Conservation (phyloP, 1,140 invertebrate species). For the Bradysia coprophila region DNA sequence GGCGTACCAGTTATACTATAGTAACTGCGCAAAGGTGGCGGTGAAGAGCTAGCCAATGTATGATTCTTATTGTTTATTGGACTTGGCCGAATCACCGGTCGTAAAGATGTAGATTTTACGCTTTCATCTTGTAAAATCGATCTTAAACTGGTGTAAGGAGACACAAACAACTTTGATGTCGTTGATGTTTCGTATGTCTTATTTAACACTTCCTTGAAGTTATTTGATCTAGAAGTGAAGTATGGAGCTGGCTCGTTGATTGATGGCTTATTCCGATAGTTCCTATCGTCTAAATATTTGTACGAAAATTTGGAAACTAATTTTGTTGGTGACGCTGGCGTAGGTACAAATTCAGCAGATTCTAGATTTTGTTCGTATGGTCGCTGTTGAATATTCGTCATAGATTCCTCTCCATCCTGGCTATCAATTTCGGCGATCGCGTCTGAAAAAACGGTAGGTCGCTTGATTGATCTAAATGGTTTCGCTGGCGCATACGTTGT, state of each 20-base stretch:
- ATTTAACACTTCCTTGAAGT: conserved; percentile 15
- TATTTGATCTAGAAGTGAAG: conserved; percentile 12
- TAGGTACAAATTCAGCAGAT: conserved; percentile 3
- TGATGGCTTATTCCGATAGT: not conserved
- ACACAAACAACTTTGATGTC: conserved; percentile 13
- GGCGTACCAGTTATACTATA: not conserved
- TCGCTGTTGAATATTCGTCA: no score
- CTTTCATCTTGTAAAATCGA: conserved; percentile 16
- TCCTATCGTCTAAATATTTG: not conserved
- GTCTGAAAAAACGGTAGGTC: no score
- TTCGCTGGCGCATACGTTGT: conserved; percentile 18
- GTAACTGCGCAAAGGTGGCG: not conserved
- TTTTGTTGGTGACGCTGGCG: conserved; percentile 5
- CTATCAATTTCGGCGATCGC: no score
- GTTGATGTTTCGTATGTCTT: conserved; percentile 10
- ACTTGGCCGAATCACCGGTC: not conserved
- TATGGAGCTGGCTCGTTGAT: conserved; percentile 4
- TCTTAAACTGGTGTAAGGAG: conserved; percentile 20
- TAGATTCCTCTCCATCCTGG: no score
- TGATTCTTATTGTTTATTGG: no score
- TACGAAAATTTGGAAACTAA: conserved; percentile 1
- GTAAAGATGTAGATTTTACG: not conserved
- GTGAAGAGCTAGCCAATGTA: not conserved
- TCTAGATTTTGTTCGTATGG: not conserved
- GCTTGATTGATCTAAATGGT: no score